These are phyloP conservation scores for Perca schrenkii DNA, from an alignment of 2,113 vertebrate species.

Conservation along the genomic window DNA sequence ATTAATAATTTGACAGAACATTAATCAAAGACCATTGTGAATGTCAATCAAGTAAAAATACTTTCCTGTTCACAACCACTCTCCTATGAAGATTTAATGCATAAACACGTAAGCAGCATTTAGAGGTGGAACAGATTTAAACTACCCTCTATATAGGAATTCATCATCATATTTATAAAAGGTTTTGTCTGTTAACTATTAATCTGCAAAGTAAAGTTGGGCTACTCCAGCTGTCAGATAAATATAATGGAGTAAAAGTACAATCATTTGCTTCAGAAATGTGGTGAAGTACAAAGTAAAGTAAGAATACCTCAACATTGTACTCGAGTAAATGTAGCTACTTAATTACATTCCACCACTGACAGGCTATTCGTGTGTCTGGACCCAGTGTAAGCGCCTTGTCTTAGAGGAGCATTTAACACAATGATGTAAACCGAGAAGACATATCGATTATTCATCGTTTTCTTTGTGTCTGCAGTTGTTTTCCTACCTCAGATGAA, in stretches of 20 bases:
- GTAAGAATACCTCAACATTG: background rate
- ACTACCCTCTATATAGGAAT: too few relatives aligned
- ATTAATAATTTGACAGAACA: background rate
- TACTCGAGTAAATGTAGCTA: background rate
- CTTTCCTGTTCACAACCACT: background rate
- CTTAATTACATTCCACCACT: background rate
- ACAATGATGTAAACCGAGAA: conserved; percentile 60
- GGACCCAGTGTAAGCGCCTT: background rate
- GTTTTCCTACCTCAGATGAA: conserved; percentile 24
- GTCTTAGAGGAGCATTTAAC: conserved; percentile 33
- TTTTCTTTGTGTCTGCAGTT: conserved; percentile 48
- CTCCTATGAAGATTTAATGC: background rate
- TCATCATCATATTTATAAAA: background rate
- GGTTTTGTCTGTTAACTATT: background rate
- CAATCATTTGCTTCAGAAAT: background rate
- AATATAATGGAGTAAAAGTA: background rate
- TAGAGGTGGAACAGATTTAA: background rate
- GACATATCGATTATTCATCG: conserved; percentile 68
- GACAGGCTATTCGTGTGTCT: background rate
- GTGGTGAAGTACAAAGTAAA: background rate
- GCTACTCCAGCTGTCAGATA: background rate
- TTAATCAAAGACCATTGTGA: background rate
- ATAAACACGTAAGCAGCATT: background rate
- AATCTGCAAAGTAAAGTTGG: background rate
- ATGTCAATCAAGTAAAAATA: background rate